Evolutionary conservation across 2,797 vertebrate species (phyloP), one percentile per base, ranked within the genome.

Genomic region (Scyliorhinus canicula): DNA sequence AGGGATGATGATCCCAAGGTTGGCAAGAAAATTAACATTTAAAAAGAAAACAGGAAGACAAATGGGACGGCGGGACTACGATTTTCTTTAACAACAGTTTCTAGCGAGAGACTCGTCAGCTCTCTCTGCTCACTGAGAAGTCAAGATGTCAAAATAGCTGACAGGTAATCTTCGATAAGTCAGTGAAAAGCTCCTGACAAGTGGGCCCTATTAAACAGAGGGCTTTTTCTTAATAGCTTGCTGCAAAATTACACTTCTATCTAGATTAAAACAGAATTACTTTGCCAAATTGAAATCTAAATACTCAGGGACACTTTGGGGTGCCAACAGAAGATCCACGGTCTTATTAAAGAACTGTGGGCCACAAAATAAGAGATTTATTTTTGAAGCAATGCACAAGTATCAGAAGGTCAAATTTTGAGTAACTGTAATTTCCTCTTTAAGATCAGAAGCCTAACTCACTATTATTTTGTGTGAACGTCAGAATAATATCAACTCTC

Each of bases 231-330:
- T 5, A 40, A 65, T 40, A 65, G 57, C 40, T 9, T 4, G 88
- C 60, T 28, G 60, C 60, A 65, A 91, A 91, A 91, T 91, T 65
- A 26, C 60, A 91, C 79, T 47, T 19, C 86, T 63, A n/a, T 91
- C 88, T 44, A 26, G 60, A 65, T 91, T 65, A 65, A 65, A 91
- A 63, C 21, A 65, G 11, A 65, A 65, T 63, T 91, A 24, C n/a
- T 91, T 91, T 91, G 88, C 60, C 88, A 91, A 91, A 91, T 91
- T 91, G 88, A 91, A 65, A 44, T 44, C 57, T 12, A 44, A 63
- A 91, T 9, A 21, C 88, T 14, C 24, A 65, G 60, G n/a, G 88
- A 91, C 60, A 44, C 40, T 91, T 60, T 65, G 57, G n/a, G n/a
- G n/a, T 28, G 57, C 57, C 21, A 1, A 4, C 0, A 40, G n/a